Evolutionary conservation across 2,113 vertebrate species (phyloP).

Genomic region (Poecilia latipinna): DNA sequence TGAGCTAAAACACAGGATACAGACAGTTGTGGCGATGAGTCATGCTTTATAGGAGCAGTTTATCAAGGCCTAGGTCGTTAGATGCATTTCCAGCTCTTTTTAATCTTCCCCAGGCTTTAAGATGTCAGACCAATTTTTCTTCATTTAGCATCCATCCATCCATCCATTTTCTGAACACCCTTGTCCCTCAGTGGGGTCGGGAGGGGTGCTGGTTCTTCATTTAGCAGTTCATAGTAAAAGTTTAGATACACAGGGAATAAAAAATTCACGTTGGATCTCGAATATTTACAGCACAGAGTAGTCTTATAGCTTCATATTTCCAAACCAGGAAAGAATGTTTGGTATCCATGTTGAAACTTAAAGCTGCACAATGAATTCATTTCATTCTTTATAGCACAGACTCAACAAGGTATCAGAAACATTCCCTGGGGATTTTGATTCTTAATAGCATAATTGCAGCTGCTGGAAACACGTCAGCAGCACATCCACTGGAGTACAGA

Average conservation of each 20-base stretch:
- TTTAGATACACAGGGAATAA: background rate
- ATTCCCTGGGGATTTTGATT: too few species aligned
- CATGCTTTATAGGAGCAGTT: constrained; percentile 40
- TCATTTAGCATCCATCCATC: background rate
- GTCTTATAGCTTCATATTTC: background rate
- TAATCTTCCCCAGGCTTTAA: constrained; percentile 2
- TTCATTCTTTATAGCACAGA: too few species aligned
- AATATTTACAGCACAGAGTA: background rate
- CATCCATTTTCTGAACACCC: too few species aligned
- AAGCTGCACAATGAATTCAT: too few species aligned
- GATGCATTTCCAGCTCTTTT: constrained; percentile 9
- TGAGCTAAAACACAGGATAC: constrained; percentile 1
- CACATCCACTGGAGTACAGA: too few species aligned
- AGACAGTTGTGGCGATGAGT: constrained; percentile 51
- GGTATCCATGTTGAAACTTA: too few species aligned
- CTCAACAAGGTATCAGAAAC: too few species aligned
- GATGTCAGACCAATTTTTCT: constrained; percentile 4
- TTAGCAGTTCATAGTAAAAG: background rate
- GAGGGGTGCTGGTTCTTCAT: background rate
- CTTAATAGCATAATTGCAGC: too few species aligned
- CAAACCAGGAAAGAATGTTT: background rate
- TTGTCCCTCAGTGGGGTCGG: too few species aligned
- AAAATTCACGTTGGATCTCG: background rate
- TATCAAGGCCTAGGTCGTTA: constrained; percentile 14
- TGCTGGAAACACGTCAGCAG: too few species aligned